Conservation (phyloP, 2,113 vertebrate genomes). For the Sorex araneus region DNA sequence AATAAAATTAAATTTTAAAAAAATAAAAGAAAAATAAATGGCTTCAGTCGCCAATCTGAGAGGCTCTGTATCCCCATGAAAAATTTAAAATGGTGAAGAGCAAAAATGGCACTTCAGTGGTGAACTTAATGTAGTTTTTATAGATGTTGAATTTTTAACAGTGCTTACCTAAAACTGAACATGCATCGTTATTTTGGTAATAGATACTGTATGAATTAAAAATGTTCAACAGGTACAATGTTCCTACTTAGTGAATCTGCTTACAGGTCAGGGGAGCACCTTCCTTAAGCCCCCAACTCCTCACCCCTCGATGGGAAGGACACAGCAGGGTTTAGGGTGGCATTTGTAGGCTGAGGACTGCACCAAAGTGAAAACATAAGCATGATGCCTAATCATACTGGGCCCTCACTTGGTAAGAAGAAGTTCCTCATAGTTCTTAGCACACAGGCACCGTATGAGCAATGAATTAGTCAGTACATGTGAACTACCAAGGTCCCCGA, state of each 20-base stretch:
- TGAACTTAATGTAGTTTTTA: too few relatives aligned
- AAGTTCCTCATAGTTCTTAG: not conserved
- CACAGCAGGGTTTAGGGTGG: not conserved
- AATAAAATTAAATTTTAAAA: too few relatives aligned
- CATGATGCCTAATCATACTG: not conserved
- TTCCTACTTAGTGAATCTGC: not conserved
- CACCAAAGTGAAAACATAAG: too few relatives aligned
- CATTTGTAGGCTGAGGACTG: not conserved
- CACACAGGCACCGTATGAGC: not conserved
- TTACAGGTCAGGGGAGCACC: fast-evolving
- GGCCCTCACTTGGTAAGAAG: not conserved
- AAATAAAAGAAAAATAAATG: not conserved
- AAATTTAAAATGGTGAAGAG: not conserved
- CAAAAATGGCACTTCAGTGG: too few relatives aligned
- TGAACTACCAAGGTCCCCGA: not conserved
- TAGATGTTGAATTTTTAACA: too few relatives aligned
- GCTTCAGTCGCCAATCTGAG: not conserved
- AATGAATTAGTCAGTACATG: not conserved
- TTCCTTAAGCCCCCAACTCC: too few relatives aligned
- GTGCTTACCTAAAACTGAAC: too few relatives aligned
- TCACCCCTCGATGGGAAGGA: not conserved
- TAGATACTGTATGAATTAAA: not conserved
- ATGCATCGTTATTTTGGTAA: too few relatives aligned
- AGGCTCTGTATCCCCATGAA: not conserved
- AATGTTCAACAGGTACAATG: fast-evolving